Base-by-base conservation (phyloP, 2,797 vertebrate genomes). In the Tapera naevia region DNA sequence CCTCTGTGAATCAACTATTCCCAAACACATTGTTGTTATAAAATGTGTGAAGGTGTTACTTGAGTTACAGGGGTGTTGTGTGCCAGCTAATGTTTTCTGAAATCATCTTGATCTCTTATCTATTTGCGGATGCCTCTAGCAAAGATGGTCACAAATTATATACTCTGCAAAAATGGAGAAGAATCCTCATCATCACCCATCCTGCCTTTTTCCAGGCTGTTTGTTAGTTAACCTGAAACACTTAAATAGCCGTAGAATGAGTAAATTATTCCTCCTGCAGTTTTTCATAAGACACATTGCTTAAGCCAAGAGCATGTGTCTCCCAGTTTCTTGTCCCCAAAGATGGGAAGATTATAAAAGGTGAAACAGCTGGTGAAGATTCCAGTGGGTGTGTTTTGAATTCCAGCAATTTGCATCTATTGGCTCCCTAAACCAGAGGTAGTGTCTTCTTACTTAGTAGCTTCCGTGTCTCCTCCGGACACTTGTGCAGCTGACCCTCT, bases 151-250 rank as follows among this genome's bases (percentile, higher is more conserved):
- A 58, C 33, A 66, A 62, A 33, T 37, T 13, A 25, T 62, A 8
- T 5, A 30, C 30, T 62, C 0, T 0, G 30, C 23, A 78, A 43
- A 81, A 92, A 33, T 21, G 14, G 35, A 88, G 46, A 69, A 74
- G 12, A 75, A 11, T 0, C 2, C 1, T 32, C 23, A 10, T 28
- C 4, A 3, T 24, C 54, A 22, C 39, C 61, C 19, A 4, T n/a
- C 39, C 16, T 74, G 57, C n/a, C 54, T 78, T 45, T 37, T 74
- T 18, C 30, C 2, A 1, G 14, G 3, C 39, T 46, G 57, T 12
- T 58, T 17, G 1, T 54, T 57, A 80, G 9, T 61, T 66, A 80
- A 43, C 11, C 25, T 66, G 43, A 62, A 73, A 50, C 30, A 22
- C 7, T 58, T 58, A 3, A n/a, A 61, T 53, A 82, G 12, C 35